Base-by-base conservation (phyloP, 2,113 vertebrate species). In the Ictalurus punctatus region DNA sequence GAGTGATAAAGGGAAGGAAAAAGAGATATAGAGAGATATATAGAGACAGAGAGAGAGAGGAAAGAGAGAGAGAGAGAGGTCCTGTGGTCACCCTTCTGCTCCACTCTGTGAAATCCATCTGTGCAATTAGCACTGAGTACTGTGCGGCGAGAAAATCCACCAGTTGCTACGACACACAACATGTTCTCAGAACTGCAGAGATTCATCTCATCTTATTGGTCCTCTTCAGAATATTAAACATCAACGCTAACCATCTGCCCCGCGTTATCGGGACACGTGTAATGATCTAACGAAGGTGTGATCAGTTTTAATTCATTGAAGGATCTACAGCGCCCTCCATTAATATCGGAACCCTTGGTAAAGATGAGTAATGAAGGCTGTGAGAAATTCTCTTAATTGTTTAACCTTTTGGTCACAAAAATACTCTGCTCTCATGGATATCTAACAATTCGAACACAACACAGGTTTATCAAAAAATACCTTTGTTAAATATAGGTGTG, bases 101-200 rank as follows among this genome's bases (percentile, higher is more conserved):
- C 58, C 90, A 92, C 93, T 94, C 90, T 86, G 74, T 90, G 92
- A 90, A 88, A 91, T 87, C 85, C 61, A 83, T 86, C 79, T 84
- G 89, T 89, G 90, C 87, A 90, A 92, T 91, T 92, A 90, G 73
- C 87, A 25, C 74, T 56, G 80, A 78, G 89, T 87, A 48, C 86
- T 34, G 82, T 85, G 37, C 34, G 30, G 34, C 2, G 83, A 81
- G 76, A 73, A 52, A 85, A 79, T 81, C 63, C 59, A 84, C 80
- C 56, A 83, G 84, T 80, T 86, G 59, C 82, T 89, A 73, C 14
- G 71, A 83, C 86, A 58, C 71, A 56, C 65, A 84, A 84, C 61
- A 76, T 56, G 58, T 58, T 74, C 23, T n/a, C 61, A 56, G 61
- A 34, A 73, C 25, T 54, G 58, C 71, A 30, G 61, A 87, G 27